Base-by-base conservation (phyloP, 2,888 invertebrate genomes). In the Artemia sp. region DNA sequence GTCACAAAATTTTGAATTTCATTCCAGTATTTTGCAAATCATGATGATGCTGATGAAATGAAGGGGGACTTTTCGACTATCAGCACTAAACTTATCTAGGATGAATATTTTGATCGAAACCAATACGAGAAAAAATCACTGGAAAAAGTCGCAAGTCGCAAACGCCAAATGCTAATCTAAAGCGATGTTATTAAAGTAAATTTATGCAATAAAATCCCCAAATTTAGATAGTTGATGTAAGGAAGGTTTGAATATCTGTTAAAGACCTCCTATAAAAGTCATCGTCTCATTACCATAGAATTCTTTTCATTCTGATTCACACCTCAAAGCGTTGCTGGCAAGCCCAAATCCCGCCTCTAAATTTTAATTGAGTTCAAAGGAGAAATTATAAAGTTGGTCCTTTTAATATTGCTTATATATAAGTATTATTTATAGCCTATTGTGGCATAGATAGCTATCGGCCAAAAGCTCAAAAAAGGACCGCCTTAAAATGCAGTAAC, bases 361-460 rank as follows among this genome's bases (percentile, higher is more conserved):
- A 24, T 58, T 58, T 58, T 58, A 58, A 58, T 58, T n/a, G 64
- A 58, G 64, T 58, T 58, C 64, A 58, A 58, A 58, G 64, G 64
- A 58, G 64, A 58, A n/a, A 58, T 58, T 10, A 58, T 58, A 58
- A 58, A 19, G 9, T n/a, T 58, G 24, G 64, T 58, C 8, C 14
- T 58, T 58, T 58, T 58, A 58, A 58, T 19, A 19, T 58, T 58
- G 64, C 64, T 58, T 58, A 24, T n/a, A 19, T 10, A 24, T 8
- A 58, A 19, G n/a, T 58, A n/a, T 58, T n/a, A 58, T 58, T 58
- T 58, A 58, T 58, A 8, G 64, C 14, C 64, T 58, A 58, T 58
- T 58, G 64, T 58, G 64, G 64, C 64, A 38, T 38, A 24, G 64
- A 58, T 58, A 58, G 64, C 64, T 58, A 24, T 58, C 24, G 64